Evolutionary conservation across 2,113 vertebrate species (phyloP), one percentile per base, ranked within the genome.

Genomic region (Cyanoliseus patagonus): DNA sequence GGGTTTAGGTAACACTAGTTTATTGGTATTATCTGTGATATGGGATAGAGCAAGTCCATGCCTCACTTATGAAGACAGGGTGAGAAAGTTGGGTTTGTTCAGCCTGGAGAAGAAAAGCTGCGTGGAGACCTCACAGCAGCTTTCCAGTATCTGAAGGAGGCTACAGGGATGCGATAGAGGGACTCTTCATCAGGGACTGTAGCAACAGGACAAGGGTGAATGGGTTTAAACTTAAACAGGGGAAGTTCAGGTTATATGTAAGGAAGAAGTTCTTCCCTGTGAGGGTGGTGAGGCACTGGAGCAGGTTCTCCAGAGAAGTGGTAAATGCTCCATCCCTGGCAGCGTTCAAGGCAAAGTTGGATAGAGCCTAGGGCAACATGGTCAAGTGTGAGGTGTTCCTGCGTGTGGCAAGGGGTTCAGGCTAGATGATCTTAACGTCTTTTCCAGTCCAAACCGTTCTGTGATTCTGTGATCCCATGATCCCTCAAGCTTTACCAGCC

Each of bases 1-100:
- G 11, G 18, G 67, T 61, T 77, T 49, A 73, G 15, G 11, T 46
- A 17, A 31, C 0, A 0, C 6, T 64, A 11, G 13, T 66, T 57
- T 52, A 37, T 39, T 64, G 13, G 7, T 78, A 30, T n/a, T 59
- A 19, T 2, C 13, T 46, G 19, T 72, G 39, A 52, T 18, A 19
- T 14, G n/a, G 59, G 31, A 18, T 6, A 24, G 33, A 35, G 33
- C 33, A 59, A 59, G 57, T 35, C 33, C 22, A 35, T 55, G 31
- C 53, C 33, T 59, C 9, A 22, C 6, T 1, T 35, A 59, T 35
- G 33, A 35, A 35, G 33, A 35, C 57, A 59, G 20, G 57, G 13
- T 59, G 33, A 59, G 22, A 59, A 35, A 59, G 57, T 24, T 35
- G 33, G 22, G 20, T 22, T 10, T 59, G 9, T 23, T n/a, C 57